Percentiles rank a stretch among this genome's conserved stretches.
phyloP scores from a whole-genome alignment of 2,113 vertebrate genomes.

The Casuarius casuarius region DNA sequence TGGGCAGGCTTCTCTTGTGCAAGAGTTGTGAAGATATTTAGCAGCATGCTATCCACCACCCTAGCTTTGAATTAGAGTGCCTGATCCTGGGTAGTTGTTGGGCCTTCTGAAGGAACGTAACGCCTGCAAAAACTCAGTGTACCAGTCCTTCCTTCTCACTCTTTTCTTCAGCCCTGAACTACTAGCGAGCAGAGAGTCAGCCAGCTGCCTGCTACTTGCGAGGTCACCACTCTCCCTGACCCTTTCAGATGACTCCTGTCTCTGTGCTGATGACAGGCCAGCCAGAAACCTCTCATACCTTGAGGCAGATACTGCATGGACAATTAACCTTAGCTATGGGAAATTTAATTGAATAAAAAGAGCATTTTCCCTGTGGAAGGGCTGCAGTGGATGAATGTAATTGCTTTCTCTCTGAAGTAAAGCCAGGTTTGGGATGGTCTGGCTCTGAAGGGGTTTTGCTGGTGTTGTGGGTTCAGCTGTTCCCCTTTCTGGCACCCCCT shows the following conservation, averaged over 20 bases:
- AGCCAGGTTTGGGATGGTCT: neutral
- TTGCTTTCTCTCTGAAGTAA: constrained; percentile 13
- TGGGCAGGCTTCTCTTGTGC: neutral
- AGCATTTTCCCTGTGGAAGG: neutral
- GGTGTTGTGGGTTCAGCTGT: neutral
- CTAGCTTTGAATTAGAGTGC: neutral
- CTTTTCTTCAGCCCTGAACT: neutral
- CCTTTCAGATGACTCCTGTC: neutral
- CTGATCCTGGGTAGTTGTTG: neutral
- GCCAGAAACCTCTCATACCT: constrained; percentile 6
- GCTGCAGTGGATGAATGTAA: neutral
- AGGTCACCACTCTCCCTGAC: neutral
- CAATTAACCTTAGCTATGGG: constrained; percentile 1
- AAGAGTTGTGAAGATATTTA: neutral
- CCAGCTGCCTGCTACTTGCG: neutral
- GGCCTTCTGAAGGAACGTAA: neutral
- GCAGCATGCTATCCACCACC: neutral
- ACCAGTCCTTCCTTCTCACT: neutral
- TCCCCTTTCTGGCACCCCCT: neutral
- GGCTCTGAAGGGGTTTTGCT: neutral
- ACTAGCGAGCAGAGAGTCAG: rapidly evolving
- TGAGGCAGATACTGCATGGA: constrained; percentile 1
- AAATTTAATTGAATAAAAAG: constrained; percentile 53
- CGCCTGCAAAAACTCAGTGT: neutral
- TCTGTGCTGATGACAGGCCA: neutral